Percentiles rank a stretch among this genome's conserved stretches.
Evolutionary conservation across 2,888 invertebrate genomes (phyloP).

Genomic region (Seladonia tumulorum): DNA sequence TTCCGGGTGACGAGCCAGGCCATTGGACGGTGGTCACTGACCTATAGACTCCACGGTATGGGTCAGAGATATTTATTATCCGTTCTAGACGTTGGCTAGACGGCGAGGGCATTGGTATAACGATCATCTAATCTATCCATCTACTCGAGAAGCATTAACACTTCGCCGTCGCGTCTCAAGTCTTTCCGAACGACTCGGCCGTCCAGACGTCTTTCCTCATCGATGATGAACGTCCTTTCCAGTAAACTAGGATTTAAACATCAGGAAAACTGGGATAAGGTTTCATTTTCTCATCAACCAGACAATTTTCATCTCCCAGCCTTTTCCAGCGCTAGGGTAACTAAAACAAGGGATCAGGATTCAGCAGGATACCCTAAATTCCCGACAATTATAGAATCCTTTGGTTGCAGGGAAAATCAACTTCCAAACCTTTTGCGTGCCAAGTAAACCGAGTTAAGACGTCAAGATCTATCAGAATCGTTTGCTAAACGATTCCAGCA

Average conservation of each 20-base stretch:
- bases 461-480: background rate
- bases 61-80: slow-evolving; percentile 79
- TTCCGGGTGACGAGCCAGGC: slow-evolving; percentile 70
- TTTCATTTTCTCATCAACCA: no score
- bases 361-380: background rate
- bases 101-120: slow-evolving; percentile 75
- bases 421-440: no score
- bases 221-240: no score
- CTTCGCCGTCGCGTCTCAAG: slow-evolving; percentile 46
- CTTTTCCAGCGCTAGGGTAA: background rate
- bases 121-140: slow-evolving; percentile 67
- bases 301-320: background rate
- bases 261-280: no score
- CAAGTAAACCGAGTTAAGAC: no score
- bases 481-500: no score
- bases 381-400: no score
- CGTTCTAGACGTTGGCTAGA: slow-evolving; percentile 81
- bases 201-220: background rate
- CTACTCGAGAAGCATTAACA: slow-evolving; percentile 54
- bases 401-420: no score
- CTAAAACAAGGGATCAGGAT: background rate
- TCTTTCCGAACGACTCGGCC: slow-evolving; percentile 27
- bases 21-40: slow-evolving; percentile 78
- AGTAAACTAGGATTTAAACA: no score
- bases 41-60: slow-evolving; percentile 75